These are phyloP conservation scores for Leucoraja erinaceus DNA, from an alignment of 2,113 vertebrate genomes.

Conservation along the genomic window DNA sequence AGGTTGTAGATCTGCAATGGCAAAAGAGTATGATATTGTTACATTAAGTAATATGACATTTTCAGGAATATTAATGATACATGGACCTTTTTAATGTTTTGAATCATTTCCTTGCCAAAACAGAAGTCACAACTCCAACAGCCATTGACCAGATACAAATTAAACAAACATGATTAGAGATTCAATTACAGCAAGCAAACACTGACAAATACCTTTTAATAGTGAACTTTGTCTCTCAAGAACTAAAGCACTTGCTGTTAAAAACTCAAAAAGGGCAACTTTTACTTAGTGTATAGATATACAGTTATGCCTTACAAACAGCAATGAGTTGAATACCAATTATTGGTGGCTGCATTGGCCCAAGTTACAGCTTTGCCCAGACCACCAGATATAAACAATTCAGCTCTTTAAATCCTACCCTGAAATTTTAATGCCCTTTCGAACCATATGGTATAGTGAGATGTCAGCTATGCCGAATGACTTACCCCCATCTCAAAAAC, in stretches of 20 bases:
- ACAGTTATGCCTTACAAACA: no score
- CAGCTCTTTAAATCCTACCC: neutral
- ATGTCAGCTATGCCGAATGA: neutral
- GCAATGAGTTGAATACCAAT: neutral
- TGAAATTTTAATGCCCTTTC: neutral
- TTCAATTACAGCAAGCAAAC: neutral
- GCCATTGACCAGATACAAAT: neutral
- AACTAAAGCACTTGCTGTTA: neutral
- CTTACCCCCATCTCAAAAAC: neutral
- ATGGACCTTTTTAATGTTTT: neutral
- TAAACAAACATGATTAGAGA: neutral
- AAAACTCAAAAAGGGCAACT: neutral
- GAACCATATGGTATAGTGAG: neutral
- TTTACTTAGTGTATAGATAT: neutral
- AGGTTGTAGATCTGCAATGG: slow-evolving; percentile 78
- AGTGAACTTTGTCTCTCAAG: neutral
- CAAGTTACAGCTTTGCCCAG: neutral
- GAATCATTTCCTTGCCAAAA: neutral
- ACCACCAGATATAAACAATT: neutral
- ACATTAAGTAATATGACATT: neutral
- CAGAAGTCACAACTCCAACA: neutral
- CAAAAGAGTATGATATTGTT: slow-evolving; percentile 33
- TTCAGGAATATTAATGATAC: neutral
- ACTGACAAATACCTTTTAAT: neutral
- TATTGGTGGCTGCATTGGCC: neutral